These are phyloP conservation scores for Peribatodes rhomboidaria DNA, from an alignment of 2,888 invertebrate species.

Conservation along the genomic window DNA sequence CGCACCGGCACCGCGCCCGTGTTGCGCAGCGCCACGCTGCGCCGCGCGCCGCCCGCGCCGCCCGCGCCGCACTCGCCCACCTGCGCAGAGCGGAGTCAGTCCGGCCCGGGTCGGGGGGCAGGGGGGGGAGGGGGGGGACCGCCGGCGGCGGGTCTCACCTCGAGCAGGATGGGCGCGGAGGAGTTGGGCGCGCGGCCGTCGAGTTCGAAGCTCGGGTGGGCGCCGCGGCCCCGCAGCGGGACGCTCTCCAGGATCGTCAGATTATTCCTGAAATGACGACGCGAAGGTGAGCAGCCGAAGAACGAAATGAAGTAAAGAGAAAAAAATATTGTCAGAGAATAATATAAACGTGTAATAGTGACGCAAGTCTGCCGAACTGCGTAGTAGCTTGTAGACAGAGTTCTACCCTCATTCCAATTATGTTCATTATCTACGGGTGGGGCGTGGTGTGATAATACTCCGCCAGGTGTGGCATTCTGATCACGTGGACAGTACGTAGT, in stretches of 20 bases:
- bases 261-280: conserved; percentile 90
- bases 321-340: no score
- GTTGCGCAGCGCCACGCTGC: conserved; percentile 87
- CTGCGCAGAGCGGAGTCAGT: no score
- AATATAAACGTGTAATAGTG: no score
- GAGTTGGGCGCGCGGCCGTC: conserved; percentile 95
- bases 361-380: no score
- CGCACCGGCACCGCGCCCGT: conserved; percentile 95
- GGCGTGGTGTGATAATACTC: no score
- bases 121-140: conserved; percentile 56
- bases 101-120: conserved; percentile 60
- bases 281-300: not conserved
- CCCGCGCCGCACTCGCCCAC: conserved; percentile 91
- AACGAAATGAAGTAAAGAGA: no score
- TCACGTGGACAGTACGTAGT: no score
- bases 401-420: no score
- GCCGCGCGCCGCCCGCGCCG: conserved; percentile 85
- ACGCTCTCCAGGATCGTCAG: conserved; percentile 96
- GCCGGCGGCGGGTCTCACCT: conserved; percentile 83
- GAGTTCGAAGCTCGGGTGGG: conserved; percentile 94
- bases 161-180: conserved; percentile 91
- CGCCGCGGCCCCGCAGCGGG: conserved; percentile 93
- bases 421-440: no score
- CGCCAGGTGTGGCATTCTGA: no score
- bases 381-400: no score